Conservation (phyloP, 2,797 vertebrate species). For the Arnoldichthys spilopterus region DNA sequence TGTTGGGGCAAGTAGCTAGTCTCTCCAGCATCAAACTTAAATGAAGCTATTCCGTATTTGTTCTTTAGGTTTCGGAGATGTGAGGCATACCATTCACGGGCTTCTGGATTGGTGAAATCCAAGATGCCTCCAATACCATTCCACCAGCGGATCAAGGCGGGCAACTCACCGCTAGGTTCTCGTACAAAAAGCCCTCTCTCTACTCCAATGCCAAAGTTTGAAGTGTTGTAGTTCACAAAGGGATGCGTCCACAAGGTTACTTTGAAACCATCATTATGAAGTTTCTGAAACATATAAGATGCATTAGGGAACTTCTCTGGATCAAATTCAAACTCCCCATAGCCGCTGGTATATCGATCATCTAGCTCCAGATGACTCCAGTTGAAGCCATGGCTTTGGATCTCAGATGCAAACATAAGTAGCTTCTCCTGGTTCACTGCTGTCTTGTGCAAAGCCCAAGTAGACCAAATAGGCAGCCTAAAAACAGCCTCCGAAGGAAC, state of each 20-base stretch:
- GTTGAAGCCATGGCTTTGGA: conserved; percentile 83
- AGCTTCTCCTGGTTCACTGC: conserved; percentile 85
- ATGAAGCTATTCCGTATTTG: conserved; percentile 86
- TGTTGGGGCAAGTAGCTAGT: conserved; percentile 90
- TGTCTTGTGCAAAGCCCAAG: conserved; percentile 88
- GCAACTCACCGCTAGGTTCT: conserved; percentile 81
- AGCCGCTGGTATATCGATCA: conserved; percentile 87
- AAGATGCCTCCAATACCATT: conserved; percentile 90
- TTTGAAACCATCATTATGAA: conserved; percentile 81
- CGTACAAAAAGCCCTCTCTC: conserved; percentile 86
- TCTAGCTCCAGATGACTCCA: conserved; percentile 93
- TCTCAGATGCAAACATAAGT: conserved; percentile 77
- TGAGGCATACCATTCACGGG: conserved; percentile 87
- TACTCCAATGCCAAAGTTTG: conserved; percentile 82
- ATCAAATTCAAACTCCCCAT: conserved; percentile 94
- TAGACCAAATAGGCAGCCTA: conserved; percentile 92
- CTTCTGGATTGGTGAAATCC: conserved; percentile 91
- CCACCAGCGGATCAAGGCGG: conserved; percentile 93
- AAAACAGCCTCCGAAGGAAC: conserved; percentile 87
- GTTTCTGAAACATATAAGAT: conserved; percentile 84
- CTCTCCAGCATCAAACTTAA: conserved; percentile 94
- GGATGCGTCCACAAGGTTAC: conserved; percentile 92
- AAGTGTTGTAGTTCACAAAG: conserved; percentile 89
- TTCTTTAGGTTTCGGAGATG: conserved; percentile 80
- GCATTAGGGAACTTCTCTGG: conserved; percentile 87